Conservation (phyloP, 2,113 vertebrate genomes). For the Pedionomus torquatus region DNA sequence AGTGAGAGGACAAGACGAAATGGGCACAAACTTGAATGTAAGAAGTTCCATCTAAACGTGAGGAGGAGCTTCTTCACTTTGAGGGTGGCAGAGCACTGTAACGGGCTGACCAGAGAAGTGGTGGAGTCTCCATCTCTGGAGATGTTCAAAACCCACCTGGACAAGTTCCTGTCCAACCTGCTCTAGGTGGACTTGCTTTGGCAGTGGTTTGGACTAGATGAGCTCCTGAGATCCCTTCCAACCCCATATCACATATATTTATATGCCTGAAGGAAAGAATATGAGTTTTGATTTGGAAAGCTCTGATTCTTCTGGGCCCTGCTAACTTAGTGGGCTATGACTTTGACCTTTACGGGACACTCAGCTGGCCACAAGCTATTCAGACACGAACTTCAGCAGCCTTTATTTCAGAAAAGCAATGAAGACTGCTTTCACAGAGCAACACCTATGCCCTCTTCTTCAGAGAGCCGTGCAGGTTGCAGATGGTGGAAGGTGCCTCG, state of each 20-base stretch:
- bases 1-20: too few relatives aligned
- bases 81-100: too few relatives aligned
- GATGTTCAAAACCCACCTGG: too few relatives aligned
- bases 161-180: too few relatives aligned
- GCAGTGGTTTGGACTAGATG: too few relatives aligned
- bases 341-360: neutral
- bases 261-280: neutral
- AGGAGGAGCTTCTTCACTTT: too few relatives aligned
- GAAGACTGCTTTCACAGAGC: neutral
- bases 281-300: neutral
- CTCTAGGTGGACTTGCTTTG: too few relatives aligned
- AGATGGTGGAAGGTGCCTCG: neutral
- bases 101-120: too few relatives aligned
- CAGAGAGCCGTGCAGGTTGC: accelerated
- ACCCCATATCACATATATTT: neutral
- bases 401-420: neutral
- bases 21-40: too few relatives aligned
- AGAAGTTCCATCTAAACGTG: too few relatives aligned
- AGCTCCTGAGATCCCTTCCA: too few relatives aligned
- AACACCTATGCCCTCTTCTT: accelerated
- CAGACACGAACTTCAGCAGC: accelerated
- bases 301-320: neutral
- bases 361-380: neutral
- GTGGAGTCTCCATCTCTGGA: too few relatives aligned
- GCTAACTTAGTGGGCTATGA: neutral